phyloP scores from a whole-genome alignment of 2,888 invertebrate genomes.

The Mylabris sibirica region DNA sequence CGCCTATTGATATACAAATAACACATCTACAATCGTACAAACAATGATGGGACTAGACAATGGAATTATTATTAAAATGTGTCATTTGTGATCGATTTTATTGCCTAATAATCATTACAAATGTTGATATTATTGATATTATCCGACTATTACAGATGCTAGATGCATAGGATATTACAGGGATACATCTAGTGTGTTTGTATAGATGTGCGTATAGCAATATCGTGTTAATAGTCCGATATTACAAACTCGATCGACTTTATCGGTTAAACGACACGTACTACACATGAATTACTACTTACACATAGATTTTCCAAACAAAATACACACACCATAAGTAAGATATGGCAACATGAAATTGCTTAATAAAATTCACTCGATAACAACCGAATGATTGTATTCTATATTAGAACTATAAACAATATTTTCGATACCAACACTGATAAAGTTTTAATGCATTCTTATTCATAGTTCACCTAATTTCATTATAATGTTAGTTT shows the following conservation, averaged over 20 bases:
- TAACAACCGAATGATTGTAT: not conserved
- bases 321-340: not conserved
- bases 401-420: not conserved
- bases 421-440: not conserved
- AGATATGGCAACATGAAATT: constrained; percentile 6
- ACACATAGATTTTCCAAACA: not conserved
- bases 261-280: constrained; percentile 11
- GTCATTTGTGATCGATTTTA: not conserved
- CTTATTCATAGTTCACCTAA: not conserved
- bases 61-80: not conserved
- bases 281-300: constrained; percentile 13
- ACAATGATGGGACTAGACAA: not conserved
- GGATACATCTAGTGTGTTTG: not conserved
- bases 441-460: not conserved
- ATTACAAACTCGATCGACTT: constrained; percentile 11
- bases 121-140: not conserved
- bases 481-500: not conserved
- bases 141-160: not conserved
- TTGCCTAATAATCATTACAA: not conserved
- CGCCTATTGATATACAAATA: not conserved
- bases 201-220: not conserved
- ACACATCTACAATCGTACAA: not conserved
- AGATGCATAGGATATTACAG: not conserved
- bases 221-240: constrained; percentile 13
- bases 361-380: constrained; percentile 13